Conservation (phyloP, 1,140 invertebrate genomes). For the Vanessa tameamea region DNA sequence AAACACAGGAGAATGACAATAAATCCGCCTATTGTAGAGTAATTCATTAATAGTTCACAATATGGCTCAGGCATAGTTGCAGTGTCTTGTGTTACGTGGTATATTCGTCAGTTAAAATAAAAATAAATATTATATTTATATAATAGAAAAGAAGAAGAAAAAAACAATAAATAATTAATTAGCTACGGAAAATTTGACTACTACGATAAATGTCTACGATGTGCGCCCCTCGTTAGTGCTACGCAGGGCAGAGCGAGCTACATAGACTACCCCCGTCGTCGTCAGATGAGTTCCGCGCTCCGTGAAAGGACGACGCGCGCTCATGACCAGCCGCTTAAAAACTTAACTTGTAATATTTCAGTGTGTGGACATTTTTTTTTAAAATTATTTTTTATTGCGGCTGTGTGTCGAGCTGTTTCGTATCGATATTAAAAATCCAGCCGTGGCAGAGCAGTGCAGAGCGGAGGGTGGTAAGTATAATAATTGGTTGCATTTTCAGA, state of each 20-base stretch:
- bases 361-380: no score
- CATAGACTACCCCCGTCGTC: background rate
- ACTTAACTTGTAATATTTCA: no score
- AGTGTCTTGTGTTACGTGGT: background rate
- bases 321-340: background rate
- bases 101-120: no score
- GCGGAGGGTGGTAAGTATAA: no score
- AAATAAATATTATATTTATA: background rate
- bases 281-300: conserved; percentile 10
- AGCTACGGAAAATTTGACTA: background rate
- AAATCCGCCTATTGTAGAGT: background rate
- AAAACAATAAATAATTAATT: background rate
- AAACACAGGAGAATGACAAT: background rate
- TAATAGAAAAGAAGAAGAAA: no score
- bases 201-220: background rate
- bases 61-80: background rate
- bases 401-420: no score
- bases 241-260: background rate
- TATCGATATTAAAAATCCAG: no score
- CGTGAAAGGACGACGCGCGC: background rate
- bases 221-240: background rate
- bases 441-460: no score
- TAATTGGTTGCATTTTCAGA: no score
- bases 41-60: background rate
- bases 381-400: no score